These are phyloP conservation scores for Erannis defoliaria DNA, from an alignment of 2,888 invertebrate genomes.

Conservation along the genomic window DNA sequence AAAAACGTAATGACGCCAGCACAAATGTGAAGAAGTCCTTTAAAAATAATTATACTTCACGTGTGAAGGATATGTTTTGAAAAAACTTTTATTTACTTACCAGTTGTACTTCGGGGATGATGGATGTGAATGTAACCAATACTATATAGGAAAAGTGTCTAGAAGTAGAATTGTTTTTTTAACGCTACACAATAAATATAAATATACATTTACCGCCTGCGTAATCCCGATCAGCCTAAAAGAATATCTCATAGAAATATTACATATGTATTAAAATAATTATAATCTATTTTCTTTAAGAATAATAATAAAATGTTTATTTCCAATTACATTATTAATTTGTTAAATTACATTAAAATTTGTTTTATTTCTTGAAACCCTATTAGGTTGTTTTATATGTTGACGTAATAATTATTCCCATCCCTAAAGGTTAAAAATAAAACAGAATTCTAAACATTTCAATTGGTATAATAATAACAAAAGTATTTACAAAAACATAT, in stretches of 20 bases:
- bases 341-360: slow-evolving; percentile 70
- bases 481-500: slow-evolving; percentile 30
- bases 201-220: slow-evolving; percentile 74
- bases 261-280: slow-evolving; percentile 60
- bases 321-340: slow-evolving; percentile 83
- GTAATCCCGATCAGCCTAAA: slow-evolving; percentile 75
- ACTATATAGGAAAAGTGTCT: too few relatives aligned
- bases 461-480: slow-evolving; percentile 28
- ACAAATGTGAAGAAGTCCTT: too few relatives aligned
- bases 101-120: not conserved
- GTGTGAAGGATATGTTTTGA: not conserved
- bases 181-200: slow-evolving; percentile 61
- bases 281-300: slow-evolving; percentile 79
- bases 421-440: not conserved
- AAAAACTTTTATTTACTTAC: not conserved
- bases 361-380: slow-evolving; percentile 57
- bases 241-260: slow-evolving; percentile 46
- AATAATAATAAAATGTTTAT: slow-evolving; percentile 79
- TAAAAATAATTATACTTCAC: too few relatives aligned
- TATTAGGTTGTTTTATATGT: not conserved
- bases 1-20: too few relatives aligned
- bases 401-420: too few relatives aligned
- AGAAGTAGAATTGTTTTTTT: slow-evolving; percentile 66
- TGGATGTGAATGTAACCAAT: too few relatives aligned
- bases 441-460: slow-evolving; percentile 1